phyloP scores from a whole-genome alignment of 2,888 invertebrate species.

The Teleiodes luculella region DNA sequence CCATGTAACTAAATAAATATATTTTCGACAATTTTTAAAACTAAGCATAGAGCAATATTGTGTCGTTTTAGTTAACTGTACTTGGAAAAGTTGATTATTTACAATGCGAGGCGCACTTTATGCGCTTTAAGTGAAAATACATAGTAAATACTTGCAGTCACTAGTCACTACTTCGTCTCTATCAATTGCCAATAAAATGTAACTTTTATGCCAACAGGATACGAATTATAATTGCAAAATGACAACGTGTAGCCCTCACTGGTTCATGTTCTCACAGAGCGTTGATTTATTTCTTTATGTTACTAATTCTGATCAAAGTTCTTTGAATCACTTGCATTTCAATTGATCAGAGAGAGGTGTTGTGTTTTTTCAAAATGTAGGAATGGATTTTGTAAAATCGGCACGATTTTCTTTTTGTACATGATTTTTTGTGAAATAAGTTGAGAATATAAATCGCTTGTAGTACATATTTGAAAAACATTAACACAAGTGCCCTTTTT shows the following conservation, averaged over 20 bases:
- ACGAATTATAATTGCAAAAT: constrained; percentile 49
- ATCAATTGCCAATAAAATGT: constrained; percentile 47
- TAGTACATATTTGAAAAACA: too few species aligned
- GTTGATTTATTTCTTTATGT: neutral
- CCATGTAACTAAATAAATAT: too few species aligned
- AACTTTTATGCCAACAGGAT: constrained; percentile 52
- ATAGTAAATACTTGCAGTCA: neutral
- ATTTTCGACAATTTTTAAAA: too few species aligned
- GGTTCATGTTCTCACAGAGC: neutral
- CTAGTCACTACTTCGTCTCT: constrained; percentile 20
- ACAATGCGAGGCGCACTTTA: constrained; percentile 22
- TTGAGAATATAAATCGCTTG: too few species aligned
- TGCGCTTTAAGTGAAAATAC: constrained; percentile 20
- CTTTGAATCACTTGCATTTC: neutral
- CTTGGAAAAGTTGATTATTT: constrained; percentile 12
- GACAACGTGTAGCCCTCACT: constrained; percentile 27
- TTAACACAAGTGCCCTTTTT: too few species aligned
- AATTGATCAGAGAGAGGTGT: too few species aligned
- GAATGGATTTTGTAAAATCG: too few species aligned
- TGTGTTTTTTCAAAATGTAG: too few species aligned
- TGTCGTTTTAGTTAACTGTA: neutral
- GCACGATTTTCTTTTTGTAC: too few species aligned
- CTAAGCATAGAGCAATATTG: too few species aligned
- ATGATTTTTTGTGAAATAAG: too few species aligned
- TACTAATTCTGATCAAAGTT: neutral